Percentiles rank a stretch among this genome's conserved stretches.
These are phyloP conservation scores for Eufriesea mexicana DNA, from an alignment of 1,140 invertebrate genomes.

Conservation along the genomic window DNA sequence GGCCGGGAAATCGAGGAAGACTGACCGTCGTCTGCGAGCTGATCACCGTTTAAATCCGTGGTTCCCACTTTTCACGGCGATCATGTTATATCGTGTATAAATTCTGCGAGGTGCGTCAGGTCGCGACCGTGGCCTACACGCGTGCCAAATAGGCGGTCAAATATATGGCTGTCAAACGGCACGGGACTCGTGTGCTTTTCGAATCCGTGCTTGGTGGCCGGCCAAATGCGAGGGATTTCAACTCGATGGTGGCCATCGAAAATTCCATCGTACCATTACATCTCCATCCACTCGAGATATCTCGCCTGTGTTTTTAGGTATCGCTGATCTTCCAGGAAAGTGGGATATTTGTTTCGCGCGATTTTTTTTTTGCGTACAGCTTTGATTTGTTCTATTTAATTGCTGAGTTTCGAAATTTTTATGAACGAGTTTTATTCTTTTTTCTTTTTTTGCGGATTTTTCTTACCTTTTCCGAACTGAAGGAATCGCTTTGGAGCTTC, in stretches of 20 bases:
- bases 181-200: neutral
- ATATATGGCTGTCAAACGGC: neutral
- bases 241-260: neutral
- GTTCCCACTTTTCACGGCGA: conserved; percentile 28
- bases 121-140: conserved; percentile 5
- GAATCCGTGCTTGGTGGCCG: neutral
- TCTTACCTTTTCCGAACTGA: conserved; percentile 89
- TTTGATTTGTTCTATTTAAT: too few relatives aligned
- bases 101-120: neutral
- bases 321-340: neutral
- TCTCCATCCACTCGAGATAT: neutral
- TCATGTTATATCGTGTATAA: conserved; percentile 9
- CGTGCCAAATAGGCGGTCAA: conserved; percentile 40
- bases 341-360: neutral
- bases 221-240: neutral
- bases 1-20: conserved; percentile 33
- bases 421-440: too few relatives aligned
- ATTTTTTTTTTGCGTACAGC: neutral
- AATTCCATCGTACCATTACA: too few relatives aligned
- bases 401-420: too few relatives aligned
- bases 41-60: conserved; percentile 53
- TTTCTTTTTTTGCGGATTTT: too few relatives aligned
- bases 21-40: conserved; percentile 28
- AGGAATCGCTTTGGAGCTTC: conserved; percentile 92
- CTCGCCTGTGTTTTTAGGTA: neutral